Conservation (phyloP, 2,888 invertebrate species). For the Sinelater perroti region DNA sequence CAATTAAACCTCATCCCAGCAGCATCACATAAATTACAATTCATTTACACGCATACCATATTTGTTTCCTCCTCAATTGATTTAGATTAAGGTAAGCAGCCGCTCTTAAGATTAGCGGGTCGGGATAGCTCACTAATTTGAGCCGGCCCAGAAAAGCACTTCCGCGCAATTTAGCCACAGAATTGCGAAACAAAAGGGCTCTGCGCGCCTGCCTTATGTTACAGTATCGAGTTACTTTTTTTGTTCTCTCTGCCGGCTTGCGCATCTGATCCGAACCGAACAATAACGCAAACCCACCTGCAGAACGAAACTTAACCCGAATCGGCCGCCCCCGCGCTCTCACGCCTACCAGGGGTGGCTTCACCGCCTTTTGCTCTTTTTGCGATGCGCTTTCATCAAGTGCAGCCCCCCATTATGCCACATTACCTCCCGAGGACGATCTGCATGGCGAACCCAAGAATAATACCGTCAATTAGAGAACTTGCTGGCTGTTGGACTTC, state of each 20-base stretch:
- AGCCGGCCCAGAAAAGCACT: background rate
- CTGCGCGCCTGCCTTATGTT: background rate
- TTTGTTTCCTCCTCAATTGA: slow-evolving; percentile 3
- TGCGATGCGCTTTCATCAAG: slow-evolving; percentile 6
- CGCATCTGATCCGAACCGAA: background rate
- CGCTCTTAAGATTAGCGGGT: slow-evolving; percentile 5
- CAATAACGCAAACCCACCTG: slow-evolving; percentile 11
- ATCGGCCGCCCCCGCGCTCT: background rate
- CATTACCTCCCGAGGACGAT: slow-evolving; percentile 14
- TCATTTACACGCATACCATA: no score
- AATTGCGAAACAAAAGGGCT: background rate
- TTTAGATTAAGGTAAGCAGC: slow-evolving; percentile 12
- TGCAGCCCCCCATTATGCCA: slow-evolving; percentile 1
- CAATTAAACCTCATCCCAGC: no score
- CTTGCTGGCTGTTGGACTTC: slow-evolving; percentile 30
- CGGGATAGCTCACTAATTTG: slow-evolving; percentile 4
- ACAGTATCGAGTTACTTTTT: slow-evolving; percentile 7
- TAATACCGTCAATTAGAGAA: slow-evolving; percentile 39
- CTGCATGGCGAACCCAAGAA: slow-evolving; percentile 19
- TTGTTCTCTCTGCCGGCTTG: slow-evolving; percentile 1
- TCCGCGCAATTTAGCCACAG: background rate
- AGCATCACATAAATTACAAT: no score
- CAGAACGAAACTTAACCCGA: background rate
- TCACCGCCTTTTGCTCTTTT: no score
- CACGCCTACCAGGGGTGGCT: background rate